These are phyloP conservation scores for Lichenostomus cassidix DNA, from an alignment of 2,113 vertebrate species.

Conservation along the genomic window DNA sequence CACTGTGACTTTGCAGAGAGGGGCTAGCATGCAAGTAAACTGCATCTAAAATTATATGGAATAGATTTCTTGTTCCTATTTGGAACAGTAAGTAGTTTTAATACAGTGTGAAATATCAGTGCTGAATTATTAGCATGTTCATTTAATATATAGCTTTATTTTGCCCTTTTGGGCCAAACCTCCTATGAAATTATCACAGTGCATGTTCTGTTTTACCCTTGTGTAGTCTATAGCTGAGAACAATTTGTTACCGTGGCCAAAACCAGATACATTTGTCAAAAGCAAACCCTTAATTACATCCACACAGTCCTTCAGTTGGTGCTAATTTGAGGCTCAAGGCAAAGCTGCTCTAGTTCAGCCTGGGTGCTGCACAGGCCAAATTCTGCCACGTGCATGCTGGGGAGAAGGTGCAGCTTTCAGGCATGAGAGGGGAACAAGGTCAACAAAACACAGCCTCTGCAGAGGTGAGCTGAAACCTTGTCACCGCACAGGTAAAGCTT, in stretches of 20 bases:
- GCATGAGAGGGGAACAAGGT: background rate
- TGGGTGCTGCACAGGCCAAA: background rate
- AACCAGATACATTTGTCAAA: background rate
- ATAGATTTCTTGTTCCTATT: background rate
- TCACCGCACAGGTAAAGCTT: background rate
- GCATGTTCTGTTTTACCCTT: background rate
- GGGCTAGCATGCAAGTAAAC: background rate
- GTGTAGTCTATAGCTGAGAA: background rate
- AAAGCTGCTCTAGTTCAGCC: background rate
- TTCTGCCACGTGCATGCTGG: fast-evolving
- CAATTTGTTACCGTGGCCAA: background rate
- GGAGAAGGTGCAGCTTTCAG: background rate
- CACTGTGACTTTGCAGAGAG: background rate
- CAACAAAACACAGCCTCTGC: background rate
- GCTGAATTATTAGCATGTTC: background rate
- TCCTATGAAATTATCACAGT: background rate
- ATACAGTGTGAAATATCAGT: background rate
- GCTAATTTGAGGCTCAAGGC: background rate
- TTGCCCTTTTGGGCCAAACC: background rate
- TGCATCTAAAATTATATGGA: background rate
- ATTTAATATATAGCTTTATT: background rate
- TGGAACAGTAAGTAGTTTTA: background rate
- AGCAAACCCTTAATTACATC: background rate
- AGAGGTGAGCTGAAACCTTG: background rate
- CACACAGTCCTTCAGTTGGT: background rate